Percentiles rank a stretch among this genome's conserved stretches.
Conservation (phyloP, 1,140 invertebrate genomes). For the Brachionus plicatilis region DNA sequence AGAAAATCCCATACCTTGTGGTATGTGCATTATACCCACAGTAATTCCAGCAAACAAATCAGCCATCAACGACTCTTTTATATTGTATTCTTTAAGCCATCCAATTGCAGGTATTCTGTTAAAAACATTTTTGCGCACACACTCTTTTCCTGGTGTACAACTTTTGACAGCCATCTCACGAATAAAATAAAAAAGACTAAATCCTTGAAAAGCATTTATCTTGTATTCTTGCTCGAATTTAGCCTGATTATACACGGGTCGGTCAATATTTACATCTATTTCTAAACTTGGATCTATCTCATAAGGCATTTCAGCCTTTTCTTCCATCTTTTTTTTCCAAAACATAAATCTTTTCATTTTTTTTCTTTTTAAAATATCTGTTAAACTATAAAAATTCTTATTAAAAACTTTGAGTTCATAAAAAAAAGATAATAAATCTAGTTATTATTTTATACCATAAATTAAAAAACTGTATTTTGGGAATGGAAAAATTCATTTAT, state of each 20-base stretch:
- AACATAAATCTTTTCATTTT: neutral
- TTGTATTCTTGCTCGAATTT: neutral
- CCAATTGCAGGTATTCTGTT: conserved; percentile 49
- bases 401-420: too few relatives aligned
- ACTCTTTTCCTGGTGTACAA: neutral
- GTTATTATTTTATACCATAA: too few relatives aligned
- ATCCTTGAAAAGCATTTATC: neutral
- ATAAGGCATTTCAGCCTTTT: neutral
- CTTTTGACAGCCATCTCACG: neutral
- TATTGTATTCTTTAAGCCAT: conserved; percentile 51
- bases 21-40: conserved; percentile 58
- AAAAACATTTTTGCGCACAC: neutral
- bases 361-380: neutral
- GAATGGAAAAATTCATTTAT: too few relatives aligned
- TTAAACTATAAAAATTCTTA: neutral
- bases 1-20: conserved; percentile 73
- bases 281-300: neutral
- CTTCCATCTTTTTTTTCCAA: neutral
- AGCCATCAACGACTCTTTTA: conserved; percentile 49
- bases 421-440: too few relatives aligned
- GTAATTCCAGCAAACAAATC: conserved; percentile 58
- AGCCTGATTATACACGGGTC: neutral
- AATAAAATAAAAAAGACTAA: neutral
- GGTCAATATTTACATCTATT: neutral
- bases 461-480: too few relatives aligned